A percentile compares a stretch with the other conserved stretches of the same genome.
These are phyloP conservation scores for Euwallacea fornicatus DNA, from an alignment of 1,140 invertebrate species.

Conservation along the genomic window DNA sequence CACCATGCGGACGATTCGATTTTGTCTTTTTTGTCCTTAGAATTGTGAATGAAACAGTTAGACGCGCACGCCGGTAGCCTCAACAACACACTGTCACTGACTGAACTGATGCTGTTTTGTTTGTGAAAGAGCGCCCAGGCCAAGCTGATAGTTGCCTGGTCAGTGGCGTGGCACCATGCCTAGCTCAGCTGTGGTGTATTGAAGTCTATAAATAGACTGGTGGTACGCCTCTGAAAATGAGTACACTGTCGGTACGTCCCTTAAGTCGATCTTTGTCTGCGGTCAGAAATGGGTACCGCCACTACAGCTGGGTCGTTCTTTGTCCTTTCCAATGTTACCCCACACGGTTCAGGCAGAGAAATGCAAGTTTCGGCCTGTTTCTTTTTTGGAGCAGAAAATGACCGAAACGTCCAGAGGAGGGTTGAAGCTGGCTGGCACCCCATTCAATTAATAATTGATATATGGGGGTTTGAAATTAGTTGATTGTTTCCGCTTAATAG, in stretches of 20 bases:
- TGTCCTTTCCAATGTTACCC: neutral
- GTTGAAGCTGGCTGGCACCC: too few relatives aligned
- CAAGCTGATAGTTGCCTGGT: neutral
- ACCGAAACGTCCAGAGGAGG: too few relatives aligned
- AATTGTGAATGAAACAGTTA: neutral
- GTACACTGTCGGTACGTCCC: neutral
- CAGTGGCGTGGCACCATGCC: too few relatives aligned
- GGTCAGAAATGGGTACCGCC: neutral
- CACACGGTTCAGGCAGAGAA: too few relatives aligned
- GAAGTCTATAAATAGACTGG: too few relatives aligned
- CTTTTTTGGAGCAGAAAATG: too few relatives aligned
- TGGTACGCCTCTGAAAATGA: neutral
- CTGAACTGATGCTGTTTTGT: slow-evolving; percentile 26
- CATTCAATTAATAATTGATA: too few relatives aligned
- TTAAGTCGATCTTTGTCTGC: neutral
- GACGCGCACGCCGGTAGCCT: neutral
- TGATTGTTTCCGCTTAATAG: too few relatives aligned
- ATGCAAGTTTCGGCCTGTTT: too few relatives aligned
- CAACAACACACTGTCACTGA: neutral
- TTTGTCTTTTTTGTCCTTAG: slow-evolving; percentile 1
- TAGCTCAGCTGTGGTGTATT: too few relatives aligned
- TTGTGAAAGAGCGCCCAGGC: neutral
- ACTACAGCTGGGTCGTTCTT: neutral
- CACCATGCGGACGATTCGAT: neutral
- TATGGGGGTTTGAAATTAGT: too few relatives aligned